phyloP scores from a whole-genome alignment of 2,888 invertebrate species.

The Agrypnus murinus region DNA sequence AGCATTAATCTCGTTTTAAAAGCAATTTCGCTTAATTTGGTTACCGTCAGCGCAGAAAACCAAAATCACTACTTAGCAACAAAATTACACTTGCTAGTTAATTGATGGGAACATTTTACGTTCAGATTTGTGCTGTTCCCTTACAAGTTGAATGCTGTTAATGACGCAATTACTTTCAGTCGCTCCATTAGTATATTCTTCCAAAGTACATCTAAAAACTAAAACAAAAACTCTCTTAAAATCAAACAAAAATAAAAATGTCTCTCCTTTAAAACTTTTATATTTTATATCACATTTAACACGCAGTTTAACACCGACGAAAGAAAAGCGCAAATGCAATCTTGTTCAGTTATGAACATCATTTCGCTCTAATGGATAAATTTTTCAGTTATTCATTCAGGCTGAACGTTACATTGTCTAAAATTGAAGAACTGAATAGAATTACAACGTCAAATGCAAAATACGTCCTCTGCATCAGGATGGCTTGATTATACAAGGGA shows the following conservation, averaged over 20 bases:
- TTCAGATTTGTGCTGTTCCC: too few relatives aligned
- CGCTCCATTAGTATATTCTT: too few relatives aligned
- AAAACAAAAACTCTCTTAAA: too few relatives aligned
- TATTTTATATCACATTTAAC: not conserved
- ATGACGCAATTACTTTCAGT: too few relatives aligned
- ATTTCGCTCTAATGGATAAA: constrained; percentile 11
- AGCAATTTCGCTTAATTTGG: not conserved
- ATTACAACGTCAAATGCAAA: constrained; percentile 16
- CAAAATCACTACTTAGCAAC: not conserved
- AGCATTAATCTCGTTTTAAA: too few relatives aligned
- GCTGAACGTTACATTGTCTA: constrained; percentile 18
- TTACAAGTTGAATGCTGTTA: too few relatives aligned
- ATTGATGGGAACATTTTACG: too few relatives aligned
- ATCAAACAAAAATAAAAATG: not conserved
- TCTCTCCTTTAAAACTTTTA: not conserved
- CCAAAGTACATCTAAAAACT: too few relatives aligned
- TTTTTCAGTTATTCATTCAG: not conserved
- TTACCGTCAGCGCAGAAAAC: not conserved
- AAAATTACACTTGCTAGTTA: not conserved
- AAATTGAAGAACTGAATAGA: constrained; percentile 15
- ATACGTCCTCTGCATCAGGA: constrained; percentile 14
- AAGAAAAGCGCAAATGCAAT: not conserved
- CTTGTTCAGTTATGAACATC: constrained; percentile 4
- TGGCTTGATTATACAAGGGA: constrained; percentile 20
- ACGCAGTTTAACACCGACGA: not conserved